Evolutionary conservation across 2,797 vertebrate genomes (phyloP).

Genomic region (Cottoperca gobio): DNA sequence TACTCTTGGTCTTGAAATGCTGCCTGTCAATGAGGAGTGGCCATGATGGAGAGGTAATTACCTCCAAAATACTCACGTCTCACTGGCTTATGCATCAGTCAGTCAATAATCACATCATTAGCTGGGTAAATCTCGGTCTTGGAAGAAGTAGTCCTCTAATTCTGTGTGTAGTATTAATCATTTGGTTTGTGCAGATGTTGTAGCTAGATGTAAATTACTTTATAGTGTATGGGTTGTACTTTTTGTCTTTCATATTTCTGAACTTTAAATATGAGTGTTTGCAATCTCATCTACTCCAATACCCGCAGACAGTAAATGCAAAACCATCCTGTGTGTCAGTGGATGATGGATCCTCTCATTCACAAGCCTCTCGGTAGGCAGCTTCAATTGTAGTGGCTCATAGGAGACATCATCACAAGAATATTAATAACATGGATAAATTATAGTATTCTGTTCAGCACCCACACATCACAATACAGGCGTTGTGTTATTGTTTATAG

Average conservation of each 20-base stretch:
- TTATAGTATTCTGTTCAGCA: not conserved
- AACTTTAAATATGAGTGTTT: not conserved
- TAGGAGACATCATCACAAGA: constrained; percentile 18
- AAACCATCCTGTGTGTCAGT: constrained; percentile 4
- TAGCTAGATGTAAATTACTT: not conserved
- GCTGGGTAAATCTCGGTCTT: constrained; percentile 13
- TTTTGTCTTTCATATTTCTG: not conserved
- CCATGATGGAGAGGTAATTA: constrained; percentile 56
- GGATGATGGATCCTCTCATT: constrained; percentile 37
- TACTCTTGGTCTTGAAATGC: constrained; percentile 52
- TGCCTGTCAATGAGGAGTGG: constrained; percentile 43
- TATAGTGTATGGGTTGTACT: not conserved
- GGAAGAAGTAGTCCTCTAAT: constrained; percentile 14
- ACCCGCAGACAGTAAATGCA: not conserved
- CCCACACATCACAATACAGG: constrained; percentile 24
- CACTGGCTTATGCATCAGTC: constrained; percentile 41
- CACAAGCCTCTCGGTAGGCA: not conserved
- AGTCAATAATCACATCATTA: constrained; percentile 56
- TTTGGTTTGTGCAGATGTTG: constrained; percentile 1
- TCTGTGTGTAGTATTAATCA: not conserved
- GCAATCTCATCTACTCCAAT: not conserved
- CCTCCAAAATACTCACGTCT: constrained; percentile 33
- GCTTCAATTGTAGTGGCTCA: constrained; percentile 3
- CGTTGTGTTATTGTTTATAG: constrained; percentile 25
- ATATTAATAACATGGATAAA: constrained; percentile 17